Evolutionary conservation across 2,888 invertebrate species (phyloP), one percentile per base, ranked within the genome.

Genomic region (Gasteruption jaculator): DNA sequence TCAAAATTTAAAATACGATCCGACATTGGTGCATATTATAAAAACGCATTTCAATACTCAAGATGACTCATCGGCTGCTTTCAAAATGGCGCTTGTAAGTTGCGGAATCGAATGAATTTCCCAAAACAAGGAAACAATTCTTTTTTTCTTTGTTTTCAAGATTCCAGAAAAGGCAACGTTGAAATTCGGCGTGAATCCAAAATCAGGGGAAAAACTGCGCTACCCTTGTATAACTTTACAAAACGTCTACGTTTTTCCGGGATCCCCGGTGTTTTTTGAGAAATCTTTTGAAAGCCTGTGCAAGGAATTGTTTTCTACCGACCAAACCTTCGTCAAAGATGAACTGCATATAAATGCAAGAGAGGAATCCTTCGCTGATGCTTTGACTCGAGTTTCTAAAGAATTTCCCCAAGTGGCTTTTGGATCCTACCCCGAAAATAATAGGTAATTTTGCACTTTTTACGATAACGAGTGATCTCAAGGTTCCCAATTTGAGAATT

Each of bases 181-280:
- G 18, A 72, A 62, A 37, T 77, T 72, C 60, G 69, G 69, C 2
- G 57, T 52, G 20, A 61, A 65, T 38, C 40, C 53, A 32, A 41
- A 42, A 20, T 63, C 60, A 34, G 60, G 61, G 4, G 45, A 60
- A 31, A 49, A 50, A 16, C 51, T 69, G 19, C 53, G 66, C 54
- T 73, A 75, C 71, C 71, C 77, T 33, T 68, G 73, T 53, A 59
- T 77, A 26, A 66, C 67, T 12, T 49, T 83, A 8, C 63, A 67
- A 26, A 86, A 86, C 65, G 82, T 85, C 1, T 80, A 77, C 53
- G 76, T 85, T 40, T 82, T 86, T 54, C 85, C 86, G 24, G 86
- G 86, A 3, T 78, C 86, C 29, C 86, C 86, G 3, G 68, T 74
- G 48, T 72, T 76, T 34, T 62, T 76, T 33, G 60, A 71, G 49